Base-by-base conservation (phyloP, 2,888 invertebrate genomes). In the Agapostemon virescens region DNA sequence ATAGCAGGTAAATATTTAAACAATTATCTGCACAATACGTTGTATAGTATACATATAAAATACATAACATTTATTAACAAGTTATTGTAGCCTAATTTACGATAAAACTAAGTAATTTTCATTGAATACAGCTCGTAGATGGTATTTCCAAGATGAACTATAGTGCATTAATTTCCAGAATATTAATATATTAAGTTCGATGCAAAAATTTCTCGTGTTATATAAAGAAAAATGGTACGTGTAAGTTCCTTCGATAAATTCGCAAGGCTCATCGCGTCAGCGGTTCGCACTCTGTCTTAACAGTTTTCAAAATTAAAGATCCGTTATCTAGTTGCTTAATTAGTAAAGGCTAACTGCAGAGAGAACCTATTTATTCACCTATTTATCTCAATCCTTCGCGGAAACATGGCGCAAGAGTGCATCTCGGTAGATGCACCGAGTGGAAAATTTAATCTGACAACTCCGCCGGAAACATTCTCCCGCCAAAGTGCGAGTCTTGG, bases 381-480 rank as follows among this genome's bases (percentile, higher is more conserved):
- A 81, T 81, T 84, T 83, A 79, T 84, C 77, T 79, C 49, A 82
- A 82, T 77, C 74, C 52, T 69, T 76, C 69, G 74, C 9, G 55
- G 55, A 23, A 55, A 55, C 23, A 26, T 36, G 49, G 33, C 23
- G 52, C 30, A 9, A 45, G 71, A n/a, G 71, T 42, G 79, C 74
- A 63, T 58, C 68, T 66, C 58, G 40, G 69, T 71, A 79, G 69
- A 84, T 69, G 69, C 74, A 74, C 33, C 45, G 45, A 36, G 71
- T 63, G 71, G 69, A 74, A 85, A 84, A 85, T 84, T 84, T 74
- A 69, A 84, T 82, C 74, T 38, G 83, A 79, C 82, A 78, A 80
- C 77, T 63, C 36, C 52, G 33, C 66, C 63, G 74, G 73, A 84
- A 82, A 74, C 74, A 70, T 82, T 82, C 63, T 33, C 38, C 2